Evolutionary conservation across 2,113 vertebrate species (phyloP).

Genomic region (Micromys minutus): DNA sequence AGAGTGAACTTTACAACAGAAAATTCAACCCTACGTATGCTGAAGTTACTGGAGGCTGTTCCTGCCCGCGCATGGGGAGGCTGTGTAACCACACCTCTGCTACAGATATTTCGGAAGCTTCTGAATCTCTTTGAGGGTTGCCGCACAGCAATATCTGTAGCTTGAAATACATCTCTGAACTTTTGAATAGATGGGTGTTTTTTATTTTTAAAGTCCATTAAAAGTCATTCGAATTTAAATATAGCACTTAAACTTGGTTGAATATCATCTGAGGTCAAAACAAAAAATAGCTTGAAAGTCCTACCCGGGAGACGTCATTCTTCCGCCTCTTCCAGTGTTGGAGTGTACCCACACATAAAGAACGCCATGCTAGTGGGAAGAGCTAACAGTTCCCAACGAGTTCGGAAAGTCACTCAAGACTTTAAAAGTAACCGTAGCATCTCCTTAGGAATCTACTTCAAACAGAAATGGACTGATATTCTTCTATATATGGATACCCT

Average conservation of each 20-base stretch:
- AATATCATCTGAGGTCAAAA: conserved; percentile 18
- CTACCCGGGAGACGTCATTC: neutral
- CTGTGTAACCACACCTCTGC: neutral
- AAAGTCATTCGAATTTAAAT: conserved; percentile 48
- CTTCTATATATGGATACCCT: conserved; percentile 22
- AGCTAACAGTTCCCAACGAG: neutral
- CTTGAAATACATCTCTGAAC: neutral
- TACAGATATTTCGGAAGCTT: neutral
- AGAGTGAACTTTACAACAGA: conserved; percentile 30
- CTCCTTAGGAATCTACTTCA: neutral
- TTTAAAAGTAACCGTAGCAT: neutral
- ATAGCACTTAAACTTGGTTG: neutral
- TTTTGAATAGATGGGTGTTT: neutral
- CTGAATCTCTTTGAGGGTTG: neutral
- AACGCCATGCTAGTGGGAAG: neutral
- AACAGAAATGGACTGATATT: neutral
- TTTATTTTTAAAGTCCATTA: conserved; percentile 45
- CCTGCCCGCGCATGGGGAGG: neutral
- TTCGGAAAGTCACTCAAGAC: conserved; percentile 18
- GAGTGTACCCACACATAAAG: neutral
- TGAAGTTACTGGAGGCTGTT: neutral
- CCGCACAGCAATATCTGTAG: neutral
- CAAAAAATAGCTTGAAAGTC: conserved; percentile 33
- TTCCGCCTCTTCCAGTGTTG: neutral
- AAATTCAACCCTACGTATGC: neutral